These are phyloP conservation scores for Rhodinocichla rosea DNA, from an alignment of 2,113 vertebrate species.

Conservation along the genomic window DNA sequence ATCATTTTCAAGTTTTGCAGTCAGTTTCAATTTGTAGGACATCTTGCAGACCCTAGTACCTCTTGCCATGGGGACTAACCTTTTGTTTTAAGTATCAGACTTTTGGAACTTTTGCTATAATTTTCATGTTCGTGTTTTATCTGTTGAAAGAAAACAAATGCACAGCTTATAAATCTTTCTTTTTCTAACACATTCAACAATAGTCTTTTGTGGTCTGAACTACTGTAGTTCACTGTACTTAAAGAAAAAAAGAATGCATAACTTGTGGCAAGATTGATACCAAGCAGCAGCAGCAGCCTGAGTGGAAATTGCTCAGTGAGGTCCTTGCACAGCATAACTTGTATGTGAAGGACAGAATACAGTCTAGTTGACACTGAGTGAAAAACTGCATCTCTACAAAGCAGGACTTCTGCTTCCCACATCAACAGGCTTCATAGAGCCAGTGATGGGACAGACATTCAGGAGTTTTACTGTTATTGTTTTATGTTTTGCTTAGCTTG, in stretches of 20 bases:
- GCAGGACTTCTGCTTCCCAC: background rate
- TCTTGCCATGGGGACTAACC: background rate
- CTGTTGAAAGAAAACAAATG: background rate
- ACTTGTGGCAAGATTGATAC: background rate
- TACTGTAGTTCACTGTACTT: background rate
- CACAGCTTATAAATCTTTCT: conserved; percentile 55
- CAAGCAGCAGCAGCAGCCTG: background rate
- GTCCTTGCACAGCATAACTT: background rate
- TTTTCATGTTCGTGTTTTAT: conserved; percentile 50
- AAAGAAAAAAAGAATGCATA: background rate
- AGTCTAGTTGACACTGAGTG: background rate
- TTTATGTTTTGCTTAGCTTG: background rate
- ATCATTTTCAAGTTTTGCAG: conserved; percentile 46
- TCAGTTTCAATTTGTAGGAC: conserved; percentile 61
- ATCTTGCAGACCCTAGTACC: conserved; percentile 45
- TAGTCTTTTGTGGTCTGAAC: conserved; percentile 40
- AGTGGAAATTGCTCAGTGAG: background rate
- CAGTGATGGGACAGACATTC: background rate
- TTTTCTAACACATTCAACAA: conserved; percentile 49
- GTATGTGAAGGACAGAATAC: background rate
- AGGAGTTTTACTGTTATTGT: background rate
- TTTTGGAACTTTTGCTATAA: conserved; percentile 31
- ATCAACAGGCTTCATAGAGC: background rate
- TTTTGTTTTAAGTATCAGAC: conserved; percentile 61
- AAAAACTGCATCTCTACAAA: background rate